Percentiles rank a stretch among this genome's conserved stretches.
These are phyloP conservation scores for Myodes glareolus DNA, from an alignment of 2,113 vertebrate species.

Conservation along the genomic window DNA sequence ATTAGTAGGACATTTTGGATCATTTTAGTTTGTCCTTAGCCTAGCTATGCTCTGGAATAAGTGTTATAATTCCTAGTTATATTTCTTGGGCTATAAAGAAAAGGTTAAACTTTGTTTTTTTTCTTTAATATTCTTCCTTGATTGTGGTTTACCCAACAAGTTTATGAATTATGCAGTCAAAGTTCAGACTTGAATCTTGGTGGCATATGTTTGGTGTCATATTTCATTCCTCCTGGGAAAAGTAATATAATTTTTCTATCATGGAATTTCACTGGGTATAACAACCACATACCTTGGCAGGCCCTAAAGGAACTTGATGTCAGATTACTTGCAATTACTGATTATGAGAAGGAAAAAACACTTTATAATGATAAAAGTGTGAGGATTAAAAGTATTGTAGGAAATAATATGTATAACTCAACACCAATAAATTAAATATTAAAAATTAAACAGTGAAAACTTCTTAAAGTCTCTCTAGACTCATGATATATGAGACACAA, in stretches of 20 bases:
- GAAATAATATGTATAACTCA: not conserved
- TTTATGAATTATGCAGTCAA: not conserved
- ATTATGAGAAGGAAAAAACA: not conserved
- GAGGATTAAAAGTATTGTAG: not conserved
- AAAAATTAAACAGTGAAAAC: not conserved
- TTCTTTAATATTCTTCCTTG: not conserved
- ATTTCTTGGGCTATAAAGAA: not conserved
- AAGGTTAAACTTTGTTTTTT: not conserved
- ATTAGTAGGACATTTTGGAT: not conserved
- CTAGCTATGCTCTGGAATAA: not conserved
- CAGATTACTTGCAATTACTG: not conserved
- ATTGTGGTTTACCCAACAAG: not conserved
- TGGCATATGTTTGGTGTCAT: not conserved
- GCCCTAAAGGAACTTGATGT: not conserved
- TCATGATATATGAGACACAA: not conserved
- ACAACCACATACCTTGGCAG: not conserved
- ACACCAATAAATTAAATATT: not conserved
- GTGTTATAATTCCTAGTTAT: not conserved
- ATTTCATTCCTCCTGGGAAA: not conserved
- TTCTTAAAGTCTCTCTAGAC: not conserved
- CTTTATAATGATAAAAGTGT: not conserved
- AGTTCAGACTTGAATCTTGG: not conserved
- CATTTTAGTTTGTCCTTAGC: not conserved
- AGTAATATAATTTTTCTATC: not conserved
- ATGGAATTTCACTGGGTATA: not conserved